phyloP scores from a whole-genome alignment of 2,113 vertebrate species.

The Psammodynastes pulverulentus region DNA sequence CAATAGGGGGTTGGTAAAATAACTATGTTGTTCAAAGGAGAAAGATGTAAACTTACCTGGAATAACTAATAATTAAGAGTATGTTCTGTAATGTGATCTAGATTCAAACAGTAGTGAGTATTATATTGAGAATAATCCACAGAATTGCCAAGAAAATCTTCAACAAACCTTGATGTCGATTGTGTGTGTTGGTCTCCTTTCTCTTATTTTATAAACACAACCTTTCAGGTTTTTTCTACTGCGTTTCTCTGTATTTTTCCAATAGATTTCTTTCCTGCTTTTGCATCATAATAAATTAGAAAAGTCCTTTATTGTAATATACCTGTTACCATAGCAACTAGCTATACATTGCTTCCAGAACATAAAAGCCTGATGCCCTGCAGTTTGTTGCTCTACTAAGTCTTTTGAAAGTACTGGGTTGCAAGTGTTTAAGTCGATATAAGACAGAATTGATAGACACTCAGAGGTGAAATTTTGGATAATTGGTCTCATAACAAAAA shows the following conservation, averaged over 20 bases:
- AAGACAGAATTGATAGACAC: neutral
- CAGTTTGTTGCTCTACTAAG: too few species aligned
- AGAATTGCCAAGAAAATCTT: neutral
- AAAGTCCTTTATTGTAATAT: neutral
- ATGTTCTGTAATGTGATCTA: neutral
- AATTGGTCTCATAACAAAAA: rapidly evolving
- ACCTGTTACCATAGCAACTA: neutral
- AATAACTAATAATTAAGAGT: neutral
- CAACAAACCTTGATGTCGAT: neutral
- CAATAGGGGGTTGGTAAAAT: neutral
- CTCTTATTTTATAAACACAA: neutral
- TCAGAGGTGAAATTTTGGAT: neutral
- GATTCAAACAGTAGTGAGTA: neutral
- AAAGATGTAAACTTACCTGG: neutral
- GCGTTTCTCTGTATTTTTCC: slow-evolving; percentile 1
- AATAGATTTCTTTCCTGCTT: neutral
- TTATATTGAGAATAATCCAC: neutral
- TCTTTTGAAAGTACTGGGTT: neutral
- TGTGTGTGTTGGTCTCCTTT: neutral
- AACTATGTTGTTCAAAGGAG: neutral
- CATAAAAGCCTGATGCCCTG: neutral
- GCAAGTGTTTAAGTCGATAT: neutral
- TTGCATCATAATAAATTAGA: neutral
- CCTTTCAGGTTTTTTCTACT: neutral
- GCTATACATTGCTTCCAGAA: neutral